These are phyloP conservation scores for Lysiphlebus fabarum DNA, from an alignment of 1,140 invertebrate species.

Conservation along the genomic window DNA sequence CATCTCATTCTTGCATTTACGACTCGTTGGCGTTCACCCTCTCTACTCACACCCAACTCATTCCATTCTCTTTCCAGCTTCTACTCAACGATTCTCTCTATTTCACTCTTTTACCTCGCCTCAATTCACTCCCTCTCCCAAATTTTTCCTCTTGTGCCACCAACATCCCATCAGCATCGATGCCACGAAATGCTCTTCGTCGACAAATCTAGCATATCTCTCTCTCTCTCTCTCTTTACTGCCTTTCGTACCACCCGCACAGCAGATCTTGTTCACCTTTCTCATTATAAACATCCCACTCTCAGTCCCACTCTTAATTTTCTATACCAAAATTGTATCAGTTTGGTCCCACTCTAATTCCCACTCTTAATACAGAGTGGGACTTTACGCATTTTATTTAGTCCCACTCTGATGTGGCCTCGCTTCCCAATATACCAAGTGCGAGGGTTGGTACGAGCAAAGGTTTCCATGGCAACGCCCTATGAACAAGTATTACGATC, in stretches of 20 bases:
- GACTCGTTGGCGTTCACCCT: slow-evolving; percentile 24
- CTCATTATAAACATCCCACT: slow-evolving; percentile 21
- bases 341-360: slow-evolving; percentile 15
- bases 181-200: background rate
- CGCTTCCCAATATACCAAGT: slow-evolving; percentile 20
- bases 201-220: slow-evolving; percentile 1
- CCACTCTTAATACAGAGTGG: slow-evolving; percentile 1
- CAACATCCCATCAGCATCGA: background rate
- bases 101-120: slow-evolving; percentile 20
- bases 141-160: slow-evolving; percentile 13
- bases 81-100: slow-evolving; percentile 7
- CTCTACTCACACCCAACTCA: slow-evolving; percentile 28
- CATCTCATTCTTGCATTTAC: slow-evolving; percentile 19
- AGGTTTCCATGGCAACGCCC: slow-evolving; percentile 55
- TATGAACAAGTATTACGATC: slow-evolving; percentile 43
- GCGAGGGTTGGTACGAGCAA: slow-evolving; percentile 44
- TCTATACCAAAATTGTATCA: slow-evolving; percentile 2
- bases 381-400: background rate
- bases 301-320: slow-evolving; percentile 13
- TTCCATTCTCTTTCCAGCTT: slow-evolving; percentile 21
- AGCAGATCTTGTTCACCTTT: slow-evolving; percentile 25
- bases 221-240: background rate
- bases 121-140: slow-evolving; percentile 7
- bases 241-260: slow-evolving; percentile 20
- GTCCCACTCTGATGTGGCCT: slow-evolving; percentile 27